Conservation (phyloP, 2,797 vertebrate species). For the Mionectes olivaceus region DNA sequence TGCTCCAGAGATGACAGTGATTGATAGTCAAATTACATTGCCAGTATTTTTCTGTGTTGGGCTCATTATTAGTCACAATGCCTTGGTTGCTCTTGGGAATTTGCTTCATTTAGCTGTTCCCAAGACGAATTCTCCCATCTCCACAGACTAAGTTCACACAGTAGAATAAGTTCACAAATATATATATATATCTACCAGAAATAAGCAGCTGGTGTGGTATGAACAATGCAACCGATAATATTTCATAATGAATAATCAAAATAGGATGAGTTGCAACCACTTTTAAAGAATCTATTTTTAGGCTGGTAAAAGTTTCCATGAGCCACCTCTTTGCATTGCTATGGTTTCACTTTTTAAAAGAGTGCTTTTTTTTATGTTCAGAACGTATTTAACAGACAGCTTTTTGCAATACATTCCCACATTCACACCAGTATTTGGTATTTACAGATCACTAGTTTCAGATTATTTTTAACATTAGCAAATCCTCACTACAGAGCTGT, state of each 20-base stretch:
- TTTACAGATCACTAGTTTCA: neutral
- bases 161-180: neutral
- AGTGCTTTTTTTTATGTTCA: neutral
- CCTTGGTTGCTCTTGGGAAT: slow-evolving; percentile 17
- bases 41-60: slow-evolving; percentile 76
- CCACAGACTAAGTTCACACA: neutral
- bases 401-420: neutral
- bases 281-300: neutral
- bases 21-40: slow-evolving; percentile 77
- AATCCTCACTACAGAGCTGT: neutral
- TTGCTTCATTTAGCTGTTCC: slow-evolving; percentile 1
- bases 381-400: fast-evolving
- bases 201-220: neutral
- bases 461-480: neutral
- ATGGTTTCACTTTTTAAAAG: neutral
- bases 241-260: neutral
- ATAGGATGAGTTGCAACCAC: neutral
- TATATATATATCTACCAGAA: neutral
- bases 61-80: slow-evolving; percentile 67
- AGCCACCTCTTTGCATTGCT: neutral
- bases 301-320: neutral
- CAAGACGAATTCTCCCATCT: neutral
- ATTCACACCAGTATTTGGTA: neutral
- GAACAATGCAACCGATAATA: neutral
- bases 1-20: slow-evolving; percentile 70